These are phyloP conservation scores for Volucella zonaria DNA, from an alignment of 2,888 invertebrate genomes.

Conservation along the genomic window DNA sequence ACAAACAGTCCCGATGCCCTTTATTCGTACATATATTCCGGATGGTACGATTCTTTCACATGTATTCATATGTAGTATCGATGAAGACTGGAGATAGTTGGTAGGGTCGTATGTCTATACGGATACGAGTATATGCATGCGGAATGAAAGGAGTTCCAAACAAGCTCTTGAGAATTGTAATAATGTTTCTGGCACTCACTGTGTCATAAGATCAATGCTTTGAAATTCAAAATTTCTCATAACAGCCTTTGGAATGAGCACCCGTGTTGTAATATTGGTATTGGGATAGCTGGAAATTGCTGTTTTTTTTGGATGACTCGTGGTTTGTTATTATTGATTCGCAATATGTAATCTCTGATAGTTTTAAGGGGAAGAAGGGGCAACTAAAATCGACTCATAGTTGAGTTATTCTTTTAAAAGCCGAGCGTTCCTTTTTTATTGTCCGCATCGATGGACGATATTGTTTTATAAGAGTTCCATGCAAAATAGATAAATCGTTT, in stretches of 20 bases:
- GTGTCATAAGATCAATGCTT: constrained; percentile 68
- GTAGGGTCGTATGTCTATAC: constrained; percentile 49
- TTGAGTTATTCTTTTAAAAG: neutral
- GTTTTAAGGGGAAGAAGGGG: neutral
- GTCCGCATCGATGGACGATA: no score
- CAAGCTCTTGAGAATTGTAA: constrained; percentile 72
- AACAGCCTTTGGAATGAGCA: constrained; percentile 29
- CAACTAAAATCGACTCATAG: constrained; percentile 41
- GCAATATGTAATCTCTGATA: constrained; percentile 32
- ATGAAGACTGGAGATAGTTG: constrained; percentile 64
- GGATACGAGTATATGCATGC: constrained; percentile 50
- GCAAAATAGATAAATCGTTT: no score
- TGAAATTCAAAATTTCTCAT: constrained; percentile 64
- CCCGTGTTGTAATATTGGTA: constrained; percentile 50
- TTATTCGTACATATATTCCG: constrained; percentile 47
- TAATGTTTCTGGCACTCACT: constrained; percentile 67
- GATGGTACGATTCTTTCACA: no score
- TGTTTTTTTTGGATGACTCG: neutral
- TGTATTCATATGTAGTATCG: constrained; percentile 15
- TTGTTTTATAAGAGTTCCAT: no score
- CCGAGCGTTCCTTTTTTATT: no score
- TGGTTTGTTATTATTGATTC: constrained; percentile 49
- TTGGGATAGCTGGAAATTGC: constrained; percentile 1
- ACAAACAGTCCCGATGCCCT: constrained; percentile 53
- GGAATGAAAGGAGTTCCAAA: constrained; percentile 62